Percentiles rank a stretch among this genome's conserved stretches.
Evolutionary conservation across 2,797 vertebrate species (phyloP).

Genomic region (Chloroceryle amazona): DNA sequence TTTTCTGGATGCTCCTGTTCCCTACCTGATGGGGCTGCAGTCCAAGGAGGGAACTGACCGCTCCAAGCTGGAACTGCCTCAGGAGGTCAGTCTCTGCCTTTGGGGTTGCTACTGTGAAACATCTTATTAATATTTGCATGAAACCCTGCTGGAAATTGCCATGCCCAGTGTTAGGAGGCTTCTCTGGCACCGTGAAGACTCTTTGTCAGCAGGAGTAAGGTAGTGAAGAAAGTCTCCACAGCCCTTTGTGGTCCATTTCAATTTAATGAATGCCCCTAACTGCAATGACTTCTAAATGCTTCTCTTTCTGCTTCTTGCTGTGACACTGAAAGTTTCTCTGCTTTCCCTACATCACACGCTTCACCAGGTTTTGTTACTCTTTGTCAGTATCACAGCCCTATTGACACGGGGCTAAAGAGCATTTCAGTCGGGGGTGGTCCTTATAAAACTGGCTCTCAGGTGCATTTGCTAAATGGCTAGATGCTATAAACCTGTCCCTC

Average conservation of each 20-base stretch:
- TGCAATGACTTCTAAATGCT: not conserved
- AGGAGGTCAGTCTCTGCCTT: slow-evolving; percentile 86
- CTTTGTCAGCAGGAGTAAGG: not conserved
- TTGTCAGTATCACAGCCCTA: not conserved
- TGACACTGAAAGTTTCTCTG: not conserved
- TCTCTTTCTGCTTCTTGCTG: not conserved
- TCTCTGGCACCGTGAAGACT: not conserved
- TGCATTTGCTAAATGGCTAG: not conserved
- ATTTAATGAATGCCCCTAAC: not conserved
- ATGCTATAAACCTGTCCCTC: not conserved
- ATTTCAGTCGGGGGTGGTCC: not conserved
- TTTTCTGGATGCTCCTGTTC: slow-evolving; percentile 96
- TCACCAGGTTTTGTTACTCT: not conserved
- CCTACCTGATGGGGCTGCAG: slow-evolving; percentile 96
- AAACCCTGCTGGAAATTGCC: not conserved
- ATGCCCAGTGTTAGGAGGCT: not conserved
- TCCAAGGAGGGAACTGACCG: slow-evolving; percentile 92
- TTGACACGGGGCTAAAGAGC: not conserved
- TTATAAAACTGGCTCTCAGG: not conserved
- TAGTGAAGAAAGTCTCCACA: not conserved
- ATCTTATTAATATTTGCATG: fast-evolving
- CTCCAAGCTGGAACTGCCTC: slow-evolving; percentile 94
- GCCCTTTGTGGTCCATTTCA: not conserved
- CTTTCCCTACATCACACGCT: fast-evolving
- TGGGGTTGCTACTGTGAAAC: not conserved